phyloP scores from a whole-genome alignment of 2,888 invertebrate species.

The Agrochola macilenta region DNA sequence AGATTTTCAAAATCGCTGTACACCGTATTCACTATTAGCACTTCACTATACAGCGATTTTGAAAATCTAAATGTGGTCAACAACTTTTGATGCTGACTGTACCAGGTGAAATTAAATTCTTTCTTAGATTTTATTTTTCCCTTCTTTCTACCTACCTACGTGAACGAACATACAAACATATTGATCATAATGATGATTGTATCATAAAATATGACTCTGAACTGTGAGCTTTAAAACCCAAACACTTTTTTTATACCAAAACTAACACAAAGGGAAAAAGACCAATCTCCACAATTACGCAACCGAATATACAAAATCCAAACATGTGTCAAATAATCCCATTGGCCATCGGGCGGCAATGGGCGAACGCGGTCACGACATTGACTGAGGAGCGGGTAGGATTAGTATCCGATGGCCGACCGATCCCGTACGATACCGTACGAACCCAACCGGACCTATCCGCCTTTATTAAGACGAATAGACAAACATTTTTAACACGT shows the following conservation, averaged over 20 bases:
- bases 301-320: conserved; percentile 67
- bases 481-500: conserved; percentile 80
- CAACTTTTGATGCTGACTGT: no score
- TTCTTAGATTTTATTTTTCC: no score
- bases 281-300: conserved; percentile 24
- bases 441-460: conserved; percentile 72
- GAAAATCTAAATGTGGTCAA: no score
- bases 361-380: conserved; percentile 72
- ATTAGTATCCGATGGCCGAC: conserved; percentile 77
- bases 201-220: background rate
- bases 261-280: conserved; percentile 1
- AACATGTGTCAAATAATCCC: conserved; percentile 80
- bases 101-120: no score
- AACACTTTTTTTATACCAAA: background rate
- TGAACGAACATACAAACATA: background rate
- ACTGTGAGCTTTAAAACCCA: background rate
- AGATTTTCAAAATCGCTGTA: no score
- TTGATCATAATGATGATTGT: background rate
- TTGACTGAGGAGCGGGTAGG: conserved; percentile 79
- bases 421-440: conserved; percentile 54
- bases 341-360: conserved; percentile 69
- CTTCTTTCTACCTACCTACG: background rate
- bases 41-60: no score
- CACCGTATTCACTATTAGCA: no score
- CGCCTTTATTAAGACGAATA: conserved; percentile 83